These are phyloP conservation scores for Catharus bicknelli DNA, from an alignment of 2,113 vertebrate genomes.

Conservation along the genomic window DNA sequence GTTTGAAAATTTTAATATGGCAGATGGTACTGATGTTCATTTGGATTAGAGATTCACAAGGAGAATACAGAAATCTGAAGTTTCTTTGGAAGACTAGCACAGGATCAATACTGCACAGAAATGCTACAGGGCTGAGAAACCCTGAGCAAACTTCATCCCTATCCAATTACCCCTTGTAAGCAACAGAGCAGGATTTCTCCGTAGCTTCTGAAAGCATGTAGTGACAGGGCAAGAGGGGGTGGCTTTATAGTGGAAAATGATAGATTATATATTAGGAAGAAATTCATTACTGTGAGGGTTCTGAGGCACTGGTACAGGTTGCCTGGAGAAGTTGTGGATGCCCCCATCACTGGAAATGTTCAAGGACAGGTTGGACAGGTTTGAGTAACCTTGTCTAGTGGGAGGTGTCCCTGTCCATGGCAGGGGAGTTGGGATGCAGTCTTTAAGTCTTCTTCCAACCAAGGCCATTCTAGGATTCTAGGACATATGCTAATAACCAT, in stretches of 20 bases:
- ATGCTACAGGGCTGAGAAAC: neutral
- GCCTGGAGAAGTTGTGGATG: neutral
- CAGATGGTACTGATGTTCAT: neutral
- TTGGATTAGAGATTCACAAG: neutral
- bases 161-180: neutral
- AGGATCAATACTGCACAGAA: neutral
- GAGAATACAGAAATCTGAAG: neutral
- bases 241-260: neutral
- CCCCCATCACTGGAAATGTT: neutral
- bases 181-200: neutral
- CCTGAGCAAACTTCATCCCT: neutral
- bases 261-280: neutral
- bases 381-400: neutral
- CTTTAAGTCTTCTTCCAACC: neutral
- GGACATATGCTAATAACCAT: neutral
- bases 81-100: neutral
- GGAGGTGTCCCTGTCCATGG: neutral
- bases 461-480: neutral
- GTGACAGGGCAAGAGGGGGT: neutral
- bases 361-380: neutral
- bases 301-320: neutral
- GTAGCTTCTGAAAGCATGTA: neutral
- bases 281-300: neutral
- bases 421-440: neutral
- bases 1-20: neutral